A percentile compares a stretch with the other conserved stretches of the same genome.
These are phyloP conservation scores for Brachypteracias leptosomus DNA, from an alignment of 2,113 vertebrate genomes.

Conservation along the genomic window DNA sequence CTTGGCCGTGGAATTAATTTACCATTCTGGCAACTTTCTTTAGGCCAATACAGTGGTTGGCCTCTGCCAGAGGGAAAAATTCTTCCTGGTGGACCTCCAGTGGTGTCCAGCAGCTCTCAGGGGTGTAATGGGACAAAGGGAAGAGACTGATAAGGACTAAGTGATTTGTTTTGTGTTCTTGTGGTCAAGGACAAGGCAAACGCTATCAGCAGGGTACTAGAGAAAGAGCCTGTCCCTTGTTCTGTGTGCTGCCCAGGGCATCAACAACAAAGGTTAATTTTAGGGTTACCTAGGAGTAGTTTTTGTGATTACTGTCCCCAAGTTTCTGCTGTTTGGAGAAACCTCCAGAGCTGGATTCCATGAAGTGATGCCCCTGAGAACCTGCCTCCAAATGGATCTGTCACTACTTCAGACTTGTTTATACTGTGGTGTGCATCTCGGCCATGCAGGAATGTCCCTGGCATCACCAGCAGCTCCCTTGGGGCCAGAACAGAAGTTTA, in stretches of 20 bases:
- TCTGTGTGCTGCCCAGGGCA: neutral
- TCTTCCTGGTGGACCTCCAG: neutral
- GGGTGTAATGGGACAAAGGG: neutral
- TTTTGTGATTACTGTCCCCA: neutral
- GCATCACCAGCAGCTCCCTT: neutral
- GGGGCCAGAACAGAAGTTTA: neutral
- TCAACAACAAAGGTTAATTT: neutral
- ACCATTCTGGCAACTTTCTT: neutral
- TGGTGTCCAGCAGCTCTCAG: neutral
- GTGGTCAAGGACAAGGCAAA: neutral
- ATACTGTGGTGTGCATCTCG: neutral
- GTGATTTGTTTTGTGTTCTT: neutral
- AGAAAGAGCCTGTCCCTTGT: neutral
- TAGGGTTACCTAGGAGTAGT: neutral
- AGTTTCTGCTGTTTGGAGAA: neutral
- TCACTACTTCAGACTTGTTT: neutral
- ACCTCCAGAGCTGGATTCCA: neutral
- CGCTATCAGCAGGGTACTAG: neutral
- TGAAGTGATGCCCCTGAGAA: neutral
- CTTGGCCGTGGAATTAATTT: neutral
- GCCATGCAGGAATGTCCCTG: neutral
- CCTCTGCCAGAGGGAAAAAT: neutral
- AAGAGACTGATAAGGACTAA: neutral
- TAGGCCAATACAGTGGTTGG: neutral
- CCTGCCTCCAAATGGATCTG: neutral